Percentiles rank a stretch among this genome's conserved stretches.
These are phyloP conservation scores for Platysternon megacephalum DNA, from an alignment of 2,113 vertebrate species.

Conservation along the genomic window DNA sequence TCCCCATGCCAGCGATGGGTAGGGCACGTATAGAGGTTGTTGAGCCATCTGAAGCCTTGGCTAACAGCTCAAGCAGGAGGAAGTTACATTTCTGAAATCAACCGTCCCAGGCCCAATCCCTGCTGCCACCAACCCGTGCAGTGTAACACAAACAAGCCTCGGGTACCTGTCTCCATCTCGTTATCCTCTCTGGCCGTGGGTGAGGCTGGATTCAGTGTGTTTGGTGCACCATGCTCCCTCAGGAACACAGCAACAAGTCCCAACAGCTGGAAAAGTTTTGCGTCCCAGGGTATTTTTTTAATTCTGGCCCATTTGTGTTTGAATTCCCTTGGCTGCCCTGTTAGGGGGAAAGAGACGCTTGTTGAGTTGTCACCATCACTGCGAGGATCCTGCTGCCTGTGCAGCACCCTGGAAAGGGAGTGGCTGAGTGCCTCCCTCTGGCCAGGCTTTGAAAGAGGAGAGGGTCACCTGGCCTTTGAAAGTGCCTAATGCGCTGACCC, in stretches of 20 bases:
- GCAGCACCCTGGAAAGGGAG: background rate
- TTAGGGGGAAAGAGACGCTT: no score
- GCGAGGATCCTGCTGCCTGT: background rate
- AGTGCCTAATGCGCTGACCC: background rate
- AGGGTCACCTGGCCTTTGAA: background rate
- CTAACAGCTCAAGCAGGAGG: background rate
- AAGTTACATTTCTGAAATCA: background rate
- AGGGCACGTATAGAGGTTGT: background rate
- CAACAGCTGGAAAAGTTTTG: background rate
- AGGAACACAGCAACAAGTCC: background rate
- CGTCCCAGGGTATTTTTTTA: background rate
- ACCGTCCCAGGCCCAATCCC: background rate
- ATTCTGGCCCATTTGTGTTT: background rate
- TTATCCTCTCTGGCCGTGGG: background rate
- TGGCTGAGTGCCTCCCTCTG: background rate
- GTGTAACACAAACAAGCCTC: background rate
- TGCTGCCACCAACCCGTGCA: background rate
- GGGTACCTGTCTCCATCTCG: background rate
- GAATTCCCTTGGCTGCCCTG: background rate
- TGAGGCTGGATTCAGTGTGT: background rate
- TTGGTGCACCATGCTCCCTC: background rate
- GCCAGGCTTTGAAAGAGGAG: background rate
- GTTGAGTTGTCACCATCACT: background rate
- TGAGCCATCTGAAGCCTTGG: background rate
- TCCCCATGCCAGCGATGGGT: no score